A percentile compares a stretch with the other conserved stretches of the same genome.
These are phyloP conservation scores for Platysteira castanea DNA, from an alignment of 2,113 vertebrate genomes.

Conservation along the genomic window DNA sequence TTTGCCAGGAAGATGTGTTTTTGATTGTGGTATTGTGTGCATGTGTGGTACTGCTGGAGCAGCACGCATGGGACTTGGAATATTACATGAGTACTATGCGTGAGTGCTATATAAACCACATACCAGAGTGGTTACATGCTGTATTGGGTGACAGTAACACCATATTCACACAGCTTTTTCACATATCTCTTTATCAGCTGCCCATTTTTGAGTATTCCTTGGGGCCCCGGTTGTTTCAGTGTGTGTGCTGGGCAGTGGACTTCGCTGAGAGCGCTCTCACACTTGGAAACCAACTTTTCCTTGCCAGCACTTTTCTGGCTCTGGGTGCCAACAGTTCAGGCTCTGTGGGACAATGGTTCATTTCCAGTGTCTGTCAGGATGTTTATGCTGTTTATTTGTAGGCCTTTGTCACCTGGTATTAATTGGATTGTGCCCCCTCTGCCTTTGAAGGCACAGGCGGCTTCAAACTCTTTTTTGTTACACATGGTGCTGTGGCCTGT, in stretches of 20 bases:
- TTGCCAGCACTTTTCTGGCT: neutral
- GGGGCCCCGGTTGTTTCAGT: neutral
- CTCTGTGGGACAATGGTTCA: neutral
- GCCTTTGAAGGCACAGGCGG: constrained; percentile 59
- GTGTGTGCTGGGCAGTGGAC: constrained; percentile 24
- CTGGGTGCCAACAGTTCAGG: neutral
- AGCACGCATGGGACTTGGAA: constrained; percentile 63
- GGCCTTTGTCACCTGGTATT: constrained; percentile 57
- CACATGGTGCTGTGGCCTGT: constrained; percentile 41
- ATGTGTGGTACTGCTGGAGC: constrained; percentile 66
- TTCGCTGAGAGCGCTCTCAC: neutral
- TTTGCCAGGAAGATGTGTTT: constrained; percentile 66
- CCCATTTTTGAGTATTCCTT: constrained; percentile 6
- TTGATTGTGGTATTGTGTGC: constrained; percentile 66
- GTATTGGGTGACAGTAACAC: constrained; percentile 63
- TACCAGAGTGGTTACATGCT: constrained; percentile 65
- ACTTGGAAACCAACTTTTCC: neutral
- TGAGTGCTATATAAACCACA: constrained; percentile 61
- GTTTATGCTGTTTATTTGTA: constrained; percentile 30
- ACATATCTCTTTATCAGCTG: constrained; percentile 54
- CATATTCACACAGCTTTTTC: constrained; percentile 59
- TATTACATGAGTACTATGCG: constrained; percentile 56
- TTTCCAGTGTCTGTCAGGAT: constrained; percentile 35
- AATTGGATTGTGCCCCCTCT: constrained; percentile 48
- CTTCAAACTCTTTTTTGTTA: constrained; percentile 28